These are phyloP conservation scores for Callinectes sapidus DNA, from an alignment of 2,888 invertebrate genomes.

Conservation along the genomic window DNA sequence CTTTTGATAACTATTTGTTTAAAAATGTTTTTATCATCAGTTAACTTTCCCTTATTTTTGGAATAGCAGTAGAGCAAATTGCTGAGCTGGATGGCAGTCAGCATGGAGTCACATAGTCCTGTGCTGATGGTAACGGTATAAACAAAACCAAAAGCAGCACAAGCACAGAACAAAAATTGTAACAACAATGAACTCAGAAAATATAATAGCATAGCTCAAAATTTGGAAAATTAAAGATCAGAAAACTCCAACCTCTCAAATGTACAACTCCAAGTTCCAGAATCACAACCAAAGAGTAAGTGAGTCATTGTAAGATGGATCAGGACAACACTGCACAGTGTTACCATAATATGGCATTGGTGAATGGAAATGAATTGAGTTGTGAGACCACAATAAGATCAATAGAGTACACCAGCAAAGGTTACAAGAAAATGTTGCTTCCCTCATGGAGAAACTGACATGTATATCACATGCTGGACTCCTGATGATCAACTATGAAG, in stretches of 20 bases:
- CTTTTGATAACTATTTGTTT: neutral
- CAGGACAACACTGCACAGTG: neutral
- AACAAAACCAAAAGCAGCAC: neutral
- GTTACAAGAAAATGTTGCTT: too few species aligned
- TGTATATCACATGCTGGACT: too few species aligned
- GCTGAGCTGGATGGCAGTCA: neutral
- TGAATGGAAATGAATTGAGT: too few species aligned
- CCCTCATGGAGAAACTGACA: too few species aligned
- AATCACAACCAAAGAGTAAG: neutral
- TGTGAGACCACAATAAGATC: too few species aligned
- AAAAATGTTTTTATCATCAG: neutral
- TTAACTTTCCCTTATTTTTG: neutral
- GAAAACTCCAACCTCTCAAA: neutral
- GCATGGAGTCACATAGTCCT: neutral
- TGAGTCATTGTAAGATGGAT: neutral
- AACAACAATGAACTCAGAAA: constrained; percentile 9
- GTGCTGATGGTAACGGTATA: neutral
- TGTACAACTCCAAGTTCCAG: neutral
- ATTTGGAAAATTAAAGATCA: neutral
- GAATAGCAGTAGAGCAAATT: neutral
- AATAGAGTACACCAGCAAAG: too few species aligned
- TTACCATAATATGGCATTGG: too few species aligned
- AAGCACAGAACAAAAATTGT: neutral
- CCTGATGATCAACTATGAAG: too few species aligned
- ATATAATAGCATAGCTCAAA: neutral